Evolutionary conservation across 2,888 invertebrate species (phyloP).

Genomic region (Pelosia muscerda): DNA sequence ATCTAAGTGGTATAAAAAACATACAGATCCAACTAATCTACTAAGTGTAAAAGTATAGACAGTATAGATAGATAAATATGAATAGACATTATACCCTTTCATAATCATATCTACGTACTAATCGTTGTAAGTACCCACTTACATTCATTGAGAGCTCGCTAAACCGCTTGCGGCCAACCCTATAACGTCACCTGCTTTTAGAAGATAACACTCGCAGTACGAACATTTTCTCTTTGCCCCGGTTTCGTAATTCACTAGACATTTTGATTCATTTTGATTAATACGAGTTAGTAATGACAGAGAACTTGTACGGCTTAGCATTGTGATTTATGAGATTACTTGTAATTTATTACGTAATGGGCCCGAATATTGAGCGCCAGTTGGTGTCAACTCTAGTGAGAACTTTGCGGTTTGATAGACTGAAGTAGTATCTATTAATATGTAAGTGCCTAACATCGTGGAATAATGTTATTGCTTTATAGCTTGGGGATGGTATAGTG

Average conservation of each 20-base stretch:
- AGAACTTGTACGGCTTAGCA: slow-evolving; percentile 59
- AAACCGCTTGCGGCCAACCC: slow-evolving; percentile 27
- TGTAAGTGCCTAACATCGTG: background rate
- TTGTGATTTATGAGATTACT: slow-evolving; percentile 61
- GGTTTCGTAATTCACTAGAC: slow-evolving; percentile 45
- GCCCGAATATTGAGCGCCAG: slow-evolving; percentile 48
- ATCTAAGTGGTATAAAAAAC: too few species aligned
- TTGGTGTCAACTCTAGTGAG: slow-evolving; percentile 34
- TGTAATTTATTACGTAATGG: slow-evolving; percentile 61
- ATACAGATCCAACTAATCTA: too few species aligned
- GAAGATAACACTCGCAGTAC: slow-evolving; percentile 67
- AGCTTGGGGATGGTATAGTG: background rate
- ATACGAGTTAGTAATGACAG: slow-evolving; percentile 61
- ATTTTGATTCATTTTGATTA: slow-evolving; percentile 68
- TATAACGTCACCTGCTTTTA: slow-evolving; percentile 74
- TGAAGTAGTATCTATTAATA: slow-evolving; percentile 13
- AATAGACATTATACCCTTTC: background rate
- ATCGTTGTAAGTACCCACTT: slow-evolving; percentile 9
- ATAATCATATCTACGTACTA: background rate
- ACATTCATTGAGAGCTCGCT: slow-evolving; percentile 16
- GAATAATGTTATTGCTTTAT: background rate
- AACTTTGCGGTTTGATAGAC: slow-evolving; percentile 34
- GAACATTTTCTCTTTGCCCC: slow-evolving; percentile 36
- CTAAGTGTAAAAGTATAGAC: too few species aligned
- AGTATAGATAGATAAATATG: too few species aligned